Percentiles rank a stretch among this genome's conserved stretches.
These are phyloP conservation scores for Setophaga petechia DNA, from an alignment of 2,113 vertebrate species.

Conservation along the genomic window DNA sequence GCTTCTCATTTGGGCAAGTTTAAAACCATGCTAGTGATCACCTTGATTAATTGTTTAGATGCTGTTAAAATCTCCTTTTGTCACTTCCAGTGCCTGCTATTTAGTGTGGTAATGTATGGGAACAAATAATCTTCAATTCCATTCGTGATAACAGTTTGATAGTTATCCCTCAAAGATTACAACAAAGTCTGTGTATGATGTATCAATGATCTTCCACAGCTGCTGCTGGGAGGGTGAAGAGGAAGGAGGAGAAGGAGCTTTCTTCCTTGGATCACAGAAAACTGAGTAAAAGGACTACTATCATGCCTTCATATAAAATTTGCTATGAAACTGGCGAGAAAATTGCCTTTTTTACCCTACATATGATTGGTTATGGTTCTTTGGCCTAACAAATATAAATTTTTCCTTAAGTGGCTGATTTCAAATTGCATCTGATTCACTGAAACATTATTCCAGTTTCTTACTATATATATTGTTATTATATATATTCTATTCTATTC, in stretches of 20 bases:
- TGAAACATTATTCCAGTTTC: neutral
- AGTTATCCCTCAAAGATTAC: neutral
- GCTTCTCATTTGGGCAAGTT: neutral
- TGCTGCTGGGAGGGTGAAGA: accelerated
- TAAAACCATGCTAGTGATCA: neutral
- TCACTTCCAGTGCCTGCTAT: neutral
- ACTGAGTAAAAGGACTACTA: neutral
- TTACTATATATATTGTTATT: neutral
- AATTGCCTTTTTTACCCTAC: neutral
- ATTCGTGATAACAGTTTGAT: neutral
- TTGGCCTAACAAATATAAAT: neutral
- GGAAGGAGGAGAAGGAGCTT: neutral
- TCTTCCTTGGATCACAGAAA: neutral
- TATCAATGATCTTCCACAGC: neutral
- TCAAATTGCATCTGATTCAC: neutral
- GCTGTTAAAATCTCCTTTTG: neutral
- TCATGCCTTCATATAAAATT: neutral
- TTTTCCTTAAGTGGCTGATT: neutral
- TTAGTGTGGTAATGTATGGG: neutral
- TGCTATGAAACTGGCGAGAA: neutral
- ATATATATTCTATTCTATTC: neutral
- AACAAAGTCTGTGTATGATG: neutral
- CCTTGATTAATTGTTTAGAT: neutral
- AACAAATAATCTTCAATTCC: neutral
- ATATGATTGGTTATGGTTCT: neutral